These are phyloP conservation scores for Oppia nitens DNA, from an alignment of 1,140 invertebrate genomes.

Conservation along the genomic window DNA sequence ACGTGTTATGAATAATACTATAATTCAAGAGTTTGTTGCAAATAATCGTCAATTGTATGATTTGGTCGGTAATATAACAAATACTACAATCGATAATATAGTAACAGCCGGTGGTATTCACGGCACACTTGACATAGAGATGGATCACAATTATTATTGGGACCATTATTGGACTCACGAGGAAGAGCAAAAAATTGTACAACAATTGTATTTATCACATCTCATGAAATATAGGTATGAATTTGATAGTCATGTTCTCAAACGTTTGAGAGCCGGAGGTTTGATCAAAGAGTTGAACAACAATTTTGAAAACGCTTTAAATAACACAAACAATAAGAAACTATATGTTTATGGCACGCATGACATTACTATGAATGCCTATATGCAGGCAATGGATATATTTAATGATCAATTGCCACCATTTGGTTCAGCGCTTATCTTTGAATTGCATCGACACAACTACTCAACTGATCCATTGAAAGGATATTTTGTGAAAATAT, in stretches of 20 bases:
- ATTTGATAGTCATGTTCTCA: not conserved
- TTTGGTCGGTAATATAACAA: not conserved
- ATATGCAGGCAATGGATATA: not conserved
- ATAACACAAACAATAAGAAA: not conserved
- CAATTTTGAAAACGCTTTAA: not conserved
- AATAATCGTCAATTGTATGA: not conserved
- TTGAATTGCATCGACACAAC: not conserved
- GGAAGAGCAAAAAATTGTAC: not conserved
- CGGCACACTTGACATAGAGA: constrained; percentile 6
- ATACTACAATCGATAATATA: not conserved
- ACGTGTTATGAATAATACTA: not conserved
- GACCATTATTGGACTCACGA: constrained; percentile 1
- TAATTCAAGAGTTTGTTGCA: not conserved
- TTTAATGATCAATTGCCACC: not conserved
- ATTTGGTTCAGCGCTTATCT: not conserved
- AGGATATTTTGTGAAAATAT: not conserved
- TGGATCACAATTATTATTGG: constrained; percentile 11
- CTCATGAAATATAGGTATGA: not conserved
- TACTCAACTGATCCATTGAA: too few species aligned
- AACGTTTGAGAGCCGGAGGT: constrained; percentile 4
- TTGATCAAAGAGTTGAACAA: not conserved
- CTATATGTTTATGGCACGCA: not conserved
- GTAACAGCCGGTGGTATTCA: not conserved
- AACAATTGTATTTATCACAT: not conserved
- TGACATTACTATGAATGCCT: not conserved